A percentile compares a stretch with the other conserved stretches of the same genome.
Conservation (phyloP, 2,113 vertebrate species). For the Otolemur garnettii region DNA sequence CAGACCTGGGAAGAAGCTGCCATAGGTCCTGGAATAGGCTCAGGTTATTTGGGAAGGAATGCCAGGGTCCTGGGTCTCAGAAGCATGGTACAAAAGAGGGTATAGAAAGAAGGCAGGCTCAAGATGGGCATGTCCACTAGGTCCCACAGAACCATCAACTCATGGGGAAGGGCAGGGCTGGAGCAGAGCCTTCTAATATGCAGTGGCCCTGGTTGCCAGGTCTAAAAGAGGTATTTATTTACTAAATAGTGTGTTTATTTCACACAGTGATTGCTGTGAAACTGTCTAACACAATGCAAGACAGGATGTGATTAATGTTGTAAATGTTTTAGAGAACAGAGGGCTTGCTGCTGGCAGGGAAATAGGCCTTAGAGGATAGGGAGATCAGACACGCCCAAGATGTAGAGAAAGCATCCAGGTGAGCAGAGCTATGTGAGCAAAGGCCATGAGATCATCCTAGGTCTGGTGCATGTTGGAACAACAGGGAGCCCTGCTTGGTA, state of each 20-base stretch:
- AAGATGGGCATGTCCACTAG: neutral
- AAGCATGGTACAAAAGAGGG: neutral
- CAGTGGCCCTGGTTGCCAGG: neutral
- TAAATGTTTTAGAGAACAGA: neutral
- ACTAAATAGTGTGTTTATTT: neutral
- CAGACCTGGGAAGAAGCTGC: neutral
- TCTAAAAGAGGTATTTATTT: neutral
- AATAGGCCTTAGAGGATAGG: neutral
- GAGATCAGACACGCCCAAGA: neutral
- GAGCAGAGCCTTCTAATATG: neutral
- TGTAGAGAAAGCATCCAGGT: neutral
- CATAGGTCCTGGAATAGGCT: neutral
- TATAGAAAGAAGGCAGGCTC: neutral
- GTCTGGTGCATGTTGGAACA: neutral
- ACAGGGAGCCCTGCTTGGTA: neutral
- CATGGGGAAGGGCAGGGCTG: neutral
- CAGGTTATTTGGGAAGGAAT: neutral
- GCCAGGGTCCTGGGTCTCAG: neutral
- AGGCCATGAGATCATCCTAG: neutral
- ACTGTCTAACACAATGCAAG: neutral
- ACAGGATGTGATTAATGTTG: neutral
- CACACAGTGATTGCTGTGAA: neutral
- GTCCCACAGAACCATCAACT: neutral
- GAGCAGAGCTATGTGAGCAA: rapidly evolving
- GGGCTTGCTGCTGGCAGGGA: neutral